phyloP scores from a whole-genome alignment of 1,140 invertebrate genomes.

The Teleogryllus occipitalis region DNA sequence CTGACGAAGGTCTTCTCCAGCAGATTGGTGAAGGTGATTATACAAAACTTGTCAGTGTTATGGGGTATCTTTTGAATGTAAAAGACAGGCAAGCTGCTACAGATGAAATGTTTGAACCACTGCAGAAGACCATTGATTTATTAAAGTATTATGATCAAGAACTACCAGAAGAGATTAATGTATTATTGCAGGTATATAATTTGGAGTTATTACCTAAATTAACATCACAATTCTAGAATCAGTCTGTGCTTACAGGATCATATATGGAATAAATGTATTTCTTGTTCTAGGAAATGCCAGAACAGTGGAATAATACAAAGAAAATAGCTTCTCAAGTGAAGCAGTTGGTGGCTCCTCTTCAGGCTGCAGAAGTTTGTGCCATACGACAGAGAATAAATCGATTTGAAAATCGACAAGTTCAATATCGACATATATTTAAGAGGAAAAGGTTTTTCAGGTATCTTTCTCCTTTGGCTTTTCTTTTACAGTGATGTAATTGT shows the following conservation, averaged over 20 bases:
- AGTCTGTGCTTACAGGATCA: neutral
- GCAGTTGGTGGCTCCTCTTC: constrained; percentile 87
- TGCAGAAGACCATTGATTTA: constrained; percentile 78
- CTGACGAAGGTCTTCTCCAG: constrained; percentile 66
- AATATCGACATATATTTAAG: constrained; percentile 82
- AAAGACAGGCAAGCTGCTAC: constrained; percentile 64
- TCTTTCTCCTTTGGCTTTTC: neutral
- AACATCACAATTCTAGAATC: too few species aligned
- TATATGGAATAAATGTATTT: neutral
- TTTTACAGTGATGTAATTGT: too few species aligned
- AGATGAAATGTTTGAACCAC: constrained; percentile 89
- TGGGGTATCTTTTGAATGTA: constrained; percentile 74
- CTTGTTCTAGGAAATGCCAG: constrained; percentile 70
- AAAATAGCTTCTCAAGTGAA: constrained; percentile 85
- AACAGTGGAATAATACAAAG: constrained; percentile 92
- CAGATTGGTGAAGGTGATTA: constrained; percentile 75
- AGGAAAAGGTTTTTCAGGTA: constrained; percentile 37
- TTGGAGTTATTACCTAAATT: too few species aligned
- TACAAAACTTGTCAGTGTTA: constrained; percentile 65
- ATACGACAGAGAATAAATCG: constrained; percentile 76
- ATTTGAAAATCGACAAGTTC: constrained; percentile 76
- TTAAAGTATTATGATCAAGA: constrained; percentile 82
- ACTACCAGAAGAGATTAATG: constrained; percentile 79
- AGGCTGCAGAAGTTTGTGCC: constrained; percentile 86
- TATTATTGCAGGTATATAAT: constrained; percentile 57